Evolutionary conservation across 2,113 vertebrate genomes (phyloP), one percentile per base, ranked within the genome.

Genomic region (Thryonomys swinderianus): DNA sequence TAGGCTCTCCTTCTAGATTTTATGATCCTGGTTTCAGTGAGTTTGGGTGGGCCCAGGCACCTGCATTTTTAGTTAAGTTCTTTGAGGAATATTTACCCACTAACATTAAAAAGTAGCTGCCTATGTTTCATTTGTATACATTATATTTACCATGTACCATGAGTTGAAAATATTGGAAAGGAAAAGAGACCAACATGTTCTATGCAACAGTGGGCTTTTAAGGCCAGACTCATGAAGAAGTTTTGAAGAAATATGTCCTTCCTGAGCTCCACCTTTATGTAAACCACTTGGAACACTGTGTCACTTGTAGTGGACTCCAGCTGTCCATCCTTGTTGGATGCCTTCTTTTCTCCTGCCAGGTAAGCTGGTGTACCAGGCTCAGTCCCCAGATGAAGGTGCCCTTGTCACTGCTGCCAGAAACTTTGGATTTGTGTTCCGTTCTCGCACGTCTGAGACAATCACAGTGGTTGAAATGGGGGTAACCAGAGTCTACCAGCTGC

Each of bases 341-440:
- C 80, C 61, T 71, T 86, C 53, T 64, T n/a, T n/a, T 94, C 83
- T 82, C 48, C 5, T 51, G 40, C 40, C 97, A 99, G 99, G 99
- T 55, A 95, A 98, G 57, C 98, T 99, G 5, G 91, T 98, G 57
- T 99, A 99, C 95, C 99, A 99, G 98, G 99, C 99, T 42, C 99
- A 99, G 96, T 99, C 99, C 73, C 99, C 99, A 34, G 99, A 99
- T 14, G 99, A 99, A 95, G 99, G 99, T 3, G 99, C 99, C 64
- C 98, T 99, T 5, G 99, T 99, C 73, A 99, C 99, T 0, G 99
- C 99, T 30, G 99, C 99, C 20, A 98, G 99, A 78, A 99, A 99
- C 98, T 99, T 99, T 51, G 99, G 99, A 34, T 99, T 99, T 90
- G 99, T 99, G 73, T 99, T 99, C 92, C 98, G 96, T n/a, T 98